Base-by-base conservation (phyloP, 2,113 vertebrate species). In the Sylvia atricapilla region DNA sequence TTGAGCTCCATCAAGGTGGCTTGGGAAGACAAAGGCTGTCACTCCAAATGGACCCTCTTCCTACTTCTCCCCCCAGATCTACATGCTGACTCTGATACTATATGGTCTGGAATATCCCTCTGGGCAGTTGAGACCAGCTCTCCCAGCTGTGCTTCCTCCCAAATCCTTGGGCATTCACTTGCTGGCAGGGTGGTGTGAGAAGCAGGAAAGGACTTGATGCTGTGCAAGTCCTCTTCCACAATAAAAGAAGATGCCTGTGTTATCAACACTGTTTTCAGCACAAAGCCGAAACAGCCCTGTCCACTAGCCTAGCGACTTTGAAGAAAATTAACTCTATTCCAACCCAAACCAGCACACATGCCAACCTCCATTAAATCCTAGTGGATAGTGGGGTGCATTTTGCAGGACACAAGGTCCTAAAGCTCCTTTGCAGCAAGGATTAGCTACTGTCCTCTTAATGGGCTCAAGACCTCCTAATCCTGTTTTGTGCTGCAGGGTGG, bases 371-470 rank as follows among this genome's bases (percentile, higher is more conserved):
- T 41, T 1, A 0, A 30, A 21, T 37, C 25, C n/a, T 52, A 41
- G 52, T 35, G 76, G 43, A 25, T 33, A n/a, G 37, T 0, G 0
- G 21, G 20, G 14, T 2, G 0, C 1, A 3, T 25, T 50, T 10
- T 9, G 23, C 23, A 41, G 53, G 64, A 63, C 3, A 12, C 9
- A 21, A 88, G 37, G 52, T 91, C 64, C 56, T 55, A 56, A 89
- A 83, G 23, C 86, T 82, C 46, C 73, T 95, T 80, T 8, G 2
- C 13, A 68, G 56, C 1, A 2, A 63, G 89, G 95, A 94, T 96
- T 90, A 96, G 60, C 39, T 4, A 1, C 74, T 91, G 86, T 44
- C 81, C 68, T 87, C 72, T n/a, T 90, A 91, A 94, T 15, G 46
- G 70, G 59, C 49, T 95, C 67, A 90, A 28, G 53, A 68, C n/a